A percentile compares a stretch with the other conserved stretches of the same genome.
These are phyloP conservation scores for Manis javanica DNA, from an alignment of 2,797 vertebrate genomes.

Conservation along the genomic window DNA sequence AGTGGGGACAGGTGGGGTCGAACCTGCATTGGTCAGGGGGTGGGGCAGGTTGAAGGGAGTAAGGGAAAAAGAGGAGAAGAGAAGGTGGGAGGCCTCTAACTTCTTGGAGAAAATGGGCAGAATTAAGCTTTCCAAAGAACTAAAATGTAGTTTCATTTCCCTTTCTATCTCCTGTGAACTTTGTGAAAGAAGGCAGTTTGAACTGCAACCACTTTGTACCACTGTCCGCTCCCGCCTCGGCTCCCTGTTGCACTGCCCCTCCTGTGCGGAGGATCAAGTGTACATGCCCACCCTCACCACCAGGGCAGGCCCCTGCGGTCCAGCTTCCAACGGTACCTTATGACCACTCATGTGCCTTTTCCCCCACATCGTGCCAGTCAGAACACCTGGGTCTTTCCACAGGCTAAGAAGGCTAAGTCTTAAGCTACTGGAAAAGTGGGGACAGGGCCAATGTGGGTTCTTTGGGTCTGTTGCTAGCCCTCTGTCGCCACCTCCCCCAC, in stretches of 20 bases:
- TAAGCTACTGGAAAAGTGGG: neutral
- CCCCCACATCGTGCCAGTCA: too few relatives aligned
- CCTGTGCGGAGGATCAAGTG: neutral
- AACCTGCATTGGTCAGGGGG: accelerated
- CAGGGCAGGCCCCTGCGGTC: neutral
- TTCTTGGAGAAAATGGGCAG: neutral
- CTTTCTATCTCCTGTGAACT: neutral
- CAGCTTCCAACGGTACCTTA: neutral
- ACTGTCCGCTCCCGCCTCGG: accelerated
- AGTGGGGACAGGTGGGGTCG: neutral
- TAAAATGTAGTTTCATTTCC: neutral
- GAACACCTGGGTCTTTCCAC: neutral
- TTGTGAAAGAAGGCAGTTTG: accelerated
- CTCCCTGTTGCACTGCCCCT: neutral
- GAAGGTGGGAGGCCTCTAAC: neutral
- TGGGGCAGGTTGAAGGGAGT: accelerated
- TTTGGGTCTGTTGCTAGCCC: neutral
- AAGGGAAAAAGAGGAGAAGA: neutral
- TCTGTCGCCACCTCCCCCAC: neutral
- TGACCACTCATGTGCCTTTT: neutral
- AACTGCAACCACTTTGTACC: accelerated
- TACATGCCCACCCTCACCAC: neutral
- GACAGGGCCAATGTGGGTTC: neutral
- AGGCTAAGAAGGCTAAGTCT: neutral
- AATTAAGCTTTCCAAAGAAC: neutral